Evolutionary conservation across 2,888 invertebrate species (phyloP), one percentile per base, ranked within the genome.

Genomic region (Lithophane semibrunnea): DNA sequence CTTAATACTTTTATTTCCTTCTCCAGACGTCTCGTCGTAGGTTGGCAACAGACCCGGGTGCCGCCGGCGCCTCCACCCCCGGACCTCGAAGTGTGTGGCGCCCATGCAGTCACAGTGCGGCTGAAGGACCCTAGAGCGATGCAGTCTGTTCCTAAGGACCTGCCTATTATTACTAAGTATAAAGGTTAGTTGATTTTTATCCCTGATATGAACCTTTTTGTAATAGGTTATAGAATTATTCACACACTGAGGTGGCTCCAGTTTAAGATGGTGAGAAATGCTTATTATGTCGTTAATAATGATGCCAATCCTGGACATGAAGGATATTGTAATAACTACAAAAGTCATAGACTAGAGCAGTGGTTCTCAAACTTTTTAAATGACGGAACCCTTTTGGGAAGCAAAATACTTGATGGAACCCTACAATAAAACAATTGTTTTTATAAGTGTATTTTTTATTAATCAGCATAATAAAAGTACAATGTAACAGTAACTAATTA

Each of bases 141-240:
- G 83, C 97, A 98, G 90, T 97, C 98, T 78, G 98, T 98, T 90
- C 98, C 98, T 42, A 97, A 98, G 65, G 98, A 98, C 90, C 98
- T 98, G 29, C 97, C 98, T 21, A 98, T 99, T 79, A 98, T 98
- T 89, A 99, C 99, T 58, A 99, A 99, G 96, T 99, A 98, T 94
- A 99, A 98, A 98, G 98, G 99, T 99, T 94, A 93, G 82, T 71
- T n/a, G 24, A 12, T 37, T 37, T 37, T 4, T 37, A 37, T 37
- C 37, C 37, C 37, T 37, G 5, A 37, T 5, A 5, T 37, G 37
- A 37, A 37, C 37, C 37, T 37, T 5, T 37, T 37, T 37, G 5
- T 37, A 7, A 9, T 44, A 69, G 8, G 21, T 16, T 12, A 1
- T 5, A 16, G 8, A 12, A 47, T 21, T 49, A 21, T 49, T 29